A percentile compares a stretch with the other conserved stretches of the same genome.
These are phyloP conservation scores for Halocynthia roretzi DNA, from an alignment of 23 tunicate species.

Conservation along the genomic window DNA sequence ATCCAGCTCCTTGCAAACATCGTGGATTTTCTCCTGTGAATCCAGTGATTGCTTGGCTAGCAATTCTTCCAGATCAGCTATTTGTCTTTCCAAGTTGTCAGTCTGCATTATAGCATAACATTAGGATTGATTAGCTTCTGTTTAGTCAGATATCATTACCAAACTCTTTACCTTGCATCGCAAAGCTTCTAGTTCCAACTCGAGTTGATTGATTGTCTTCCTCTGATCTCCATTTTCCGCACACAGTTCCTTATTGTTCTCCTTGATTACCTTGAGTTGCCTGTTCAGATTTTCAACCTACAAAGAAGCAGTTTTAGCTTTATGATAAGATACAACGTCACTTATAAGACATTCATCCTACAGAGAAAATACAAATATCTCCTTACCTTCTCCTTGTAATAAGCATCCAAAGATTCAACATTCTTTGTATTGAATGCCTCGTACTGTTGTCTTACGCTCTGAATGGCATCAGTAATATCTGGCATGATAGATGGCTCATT, in stretches of 20 bases:
- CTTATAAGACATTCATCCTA: not conserved
- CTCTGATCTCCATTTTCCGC: conserved; percentile 69
- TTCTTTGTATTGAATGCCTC: conserved; percentile 85
- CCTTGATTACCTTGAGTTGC: conserved; percentile 58
- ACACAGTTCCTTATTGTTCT: conserved; percentile 52
- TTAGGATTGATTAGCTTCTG: not conserved
- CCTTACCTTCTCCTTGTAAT: conserved; percentile 77
- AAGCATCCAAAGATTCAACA: conserved; percentile 61
- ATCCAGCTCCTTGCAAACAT: conserved; percentile 49
- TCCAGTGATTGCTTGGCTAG: conserved; percentile 23
- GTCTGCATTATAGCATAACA: conserved; percentile 20
- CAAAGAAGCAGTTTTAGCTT: no score
- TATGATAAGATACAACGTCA: not conserved
- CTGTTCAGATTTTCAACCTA: conserved; percentile 54
- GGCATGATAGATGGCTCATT: conserved; percentile 48
- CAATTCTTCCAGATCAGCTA: conserved; percentile 36
- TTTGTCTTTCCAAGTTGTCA: conserved; percentile 32
- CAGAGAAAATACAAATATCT: not conserved
- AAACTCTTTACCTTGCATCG: conserved; percentile 47
- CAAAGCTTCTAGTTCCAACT: conserved; percentile 74
- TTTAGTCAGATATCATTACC: not conserved
- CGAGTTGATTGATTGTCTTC: conserved; percentile 61
- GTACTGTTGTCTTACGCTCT: conserved; percentile 62
- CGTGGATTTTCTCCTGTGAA: conserved; percentile 33
- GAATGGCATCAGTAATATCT: conserved; percentile 77